Percentiles rank a stretch among this genome's conserved stretches.
These are phyloP conservation scores for Platyrinchus mystaceus DNA, from an alignment of 2,797 vertebrate genomes.

Conservation along the genomic window DNA sequence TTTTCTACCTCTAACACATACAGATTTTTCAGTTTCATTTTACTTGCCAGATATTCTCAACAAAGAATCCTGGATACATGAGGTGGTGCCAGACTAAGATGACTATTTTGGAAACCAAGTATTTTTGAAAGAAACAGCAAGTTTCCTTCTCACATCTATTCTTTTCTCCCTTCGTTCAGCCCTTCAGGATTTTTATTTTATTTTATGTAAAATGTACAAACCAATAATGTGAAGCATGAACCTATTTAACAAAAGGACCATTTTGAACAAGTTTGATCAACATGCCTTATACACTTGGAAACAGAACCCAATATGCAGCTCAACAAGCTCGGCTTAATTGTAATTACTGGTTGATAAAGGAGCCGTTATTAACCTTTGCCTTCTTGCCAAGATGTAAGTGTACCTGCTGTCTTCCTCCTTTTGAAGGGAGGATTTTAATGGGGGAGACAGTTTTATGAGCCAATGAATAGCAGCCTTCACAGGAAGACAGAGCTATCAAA, in stretches of 20 bases:
- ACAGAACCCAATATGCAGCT: background rate
- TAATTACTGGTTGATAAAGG: background rate
- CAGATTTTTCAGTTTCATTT: background rate
- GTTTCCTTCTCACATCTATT: background rate
- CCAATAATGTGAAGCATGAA: background rate
- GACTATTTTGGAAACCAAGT: background rate
- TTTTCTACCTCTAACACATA: background rate
- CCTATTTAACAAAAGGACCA: background rate
- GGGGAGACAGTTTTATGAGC: background rate
- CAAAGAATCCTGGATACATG: background rate
- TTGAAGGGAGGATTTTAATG: background rate
- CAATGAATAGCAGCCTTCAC: constrained; percentile 17
- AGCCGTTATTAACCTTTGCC: background rate
- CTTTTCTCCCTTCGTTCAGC: background rate
- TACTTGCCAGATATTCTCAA: background rate
- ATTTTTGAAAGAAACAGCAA: background rate
- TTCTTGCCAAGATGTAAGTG: background rate
- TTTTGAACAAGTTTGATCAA: background rate
- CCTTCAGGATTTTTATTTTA: background rate
- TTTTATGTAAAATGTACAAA: background rate
- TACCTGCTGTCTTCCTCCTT: background rate
- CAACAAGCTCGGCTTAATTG: background rate
- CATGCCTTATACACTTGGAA: background rate
- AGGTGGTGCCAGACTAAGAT: background rate
- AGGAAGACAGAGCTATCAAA: constrained; percentile 12